phyloP scores from a whole-genome alignment of 1,140 invertebrate genomes.

The Lithobius niger region DNA sequence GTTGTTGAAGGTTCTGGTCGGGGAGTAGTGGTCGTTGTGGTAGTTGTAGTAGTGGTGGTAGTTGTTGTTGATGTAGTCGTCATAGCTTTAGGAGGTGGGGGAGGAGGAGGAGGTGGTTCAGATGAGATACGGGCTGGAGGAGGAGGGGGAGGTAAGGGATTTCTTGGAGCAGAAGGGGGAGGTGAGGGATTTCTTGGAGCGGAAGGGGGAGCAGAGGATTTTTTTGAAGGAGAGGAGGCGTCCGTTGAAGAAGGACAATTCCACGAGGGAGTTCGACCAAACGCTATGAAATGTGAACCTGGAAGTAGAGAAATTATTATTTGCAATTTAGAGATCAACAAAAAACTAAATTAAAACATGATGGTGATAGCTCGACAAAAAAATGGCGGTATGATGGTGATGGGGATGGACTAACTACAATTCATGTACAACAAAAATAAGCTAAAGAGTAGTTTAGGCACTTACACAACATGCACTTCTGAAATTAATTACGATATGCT shows the following conservation, averaged over 20 bases:
- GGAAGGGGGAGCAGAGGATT: constrained; percentile 50
- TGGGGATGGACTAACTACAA: too few relatives aligned
- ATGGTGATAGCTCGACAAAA: too few relatives aligned
- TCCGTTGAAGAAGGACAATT: too few relatives aligned
- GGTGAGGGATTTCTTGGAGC: constrained; percentile 41
- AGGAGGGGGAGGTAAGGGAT: neutral
- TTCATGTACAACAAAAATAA: too few relatives aligned
- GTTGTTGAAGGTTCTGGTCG: neutral
- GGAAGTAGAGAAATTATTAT: neutral
- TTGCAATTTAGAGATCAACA: too few relatives aligned
- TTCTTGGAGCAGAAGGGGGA: neutral
- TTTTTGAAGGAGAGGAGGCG: constrained; percentile 74
- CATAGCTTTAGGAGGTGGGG: too few relatives aligned
- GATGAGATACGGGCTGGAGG: neutral
- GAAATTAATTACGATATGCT: too few relatives aligned
- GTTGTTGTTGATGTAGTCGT: too few relatives aligned
- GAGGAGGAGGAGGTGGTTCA: too few relatives aligned
- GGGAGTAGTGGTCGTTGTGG: neutral
- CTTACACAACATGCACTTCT: too few relatives aligned
- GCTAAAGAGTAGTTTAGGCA: too few relatives aligned
- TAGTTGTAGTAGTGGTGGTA: neutral
- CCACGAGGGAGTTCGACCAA: constrained; percentile 73
- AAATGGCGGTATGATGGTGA: too few relatives aligned
- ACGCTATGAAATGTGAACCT: constrained; percentile 52
- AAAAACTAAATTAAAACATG: neutral